These are phyloP conservation scores for Sepiola atlantica DNA, from an alignment of 2,888 invertebrate species.

Conservation along the genomic window DNA sequence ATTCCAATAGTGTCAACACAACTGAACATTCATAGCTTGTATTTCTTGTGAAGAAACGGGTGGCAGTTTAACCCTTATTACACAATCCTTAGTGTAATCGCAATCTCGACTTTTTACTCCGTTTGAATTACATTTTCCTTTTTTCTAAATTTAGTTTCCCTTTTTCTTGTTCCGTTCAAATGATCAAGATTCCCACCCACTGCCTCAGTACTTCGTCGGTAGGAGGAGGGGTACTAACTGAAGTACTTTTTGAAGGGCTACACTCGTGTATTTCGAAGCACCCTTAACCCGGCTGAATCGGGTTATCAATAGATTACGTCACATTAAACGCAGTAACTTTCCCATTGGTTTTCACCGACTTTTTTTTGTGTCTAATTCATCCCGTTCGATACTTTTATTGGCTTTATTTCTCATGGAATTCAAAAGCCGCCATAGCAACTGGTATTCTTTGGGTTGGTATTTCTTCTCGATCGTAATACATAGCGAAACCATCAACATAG, in stretches of 20 bases:
- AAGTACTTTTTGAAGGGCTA: slow-evolving; percentile 1
- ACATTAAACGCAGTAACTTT: not conserved
- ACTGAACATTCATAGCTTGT: too few species aligned
- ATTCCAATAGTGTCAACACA: too few species aligned
- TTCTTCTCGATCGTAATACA: not conserved
- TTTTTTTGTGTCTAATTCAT: not conserved
- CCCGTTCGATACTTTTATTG: not conserved
- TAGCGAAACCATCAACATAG: not conserved
- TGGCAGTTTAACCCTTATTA: too few species aligned
- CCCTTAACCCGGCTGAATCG: not conserved
- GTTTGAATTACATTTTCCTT: not conserved
- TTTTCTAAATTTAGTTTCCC: not conserved
- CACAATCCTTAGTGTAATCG: too few species aligned
- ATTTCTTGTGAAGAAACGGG: too few species aligned
- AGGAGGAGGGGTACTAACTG: not conserved
- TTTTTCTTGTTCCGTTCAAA: not conserved
- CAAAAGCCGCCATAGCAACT: not conserved
- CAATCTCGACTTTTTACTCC: not conserved
- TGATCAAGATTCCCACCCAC: not conserved
- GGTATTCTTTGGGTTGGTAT: not conserved
- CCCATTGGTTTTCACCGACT: too few species aligned
- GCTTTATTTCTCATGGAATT: not conserved
- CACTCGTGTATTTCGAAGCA: not conserved
- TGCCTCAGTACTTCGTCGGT: not conserved
- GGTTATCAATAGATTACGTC: not conserved